A percentile compares a stretch with the other conserved stretches of the same genome.
Evolutionary conservation across 2,113 vertebrate genomes (phyloP).

Genomic region (Apistogramma diplotaenia): DNA sequence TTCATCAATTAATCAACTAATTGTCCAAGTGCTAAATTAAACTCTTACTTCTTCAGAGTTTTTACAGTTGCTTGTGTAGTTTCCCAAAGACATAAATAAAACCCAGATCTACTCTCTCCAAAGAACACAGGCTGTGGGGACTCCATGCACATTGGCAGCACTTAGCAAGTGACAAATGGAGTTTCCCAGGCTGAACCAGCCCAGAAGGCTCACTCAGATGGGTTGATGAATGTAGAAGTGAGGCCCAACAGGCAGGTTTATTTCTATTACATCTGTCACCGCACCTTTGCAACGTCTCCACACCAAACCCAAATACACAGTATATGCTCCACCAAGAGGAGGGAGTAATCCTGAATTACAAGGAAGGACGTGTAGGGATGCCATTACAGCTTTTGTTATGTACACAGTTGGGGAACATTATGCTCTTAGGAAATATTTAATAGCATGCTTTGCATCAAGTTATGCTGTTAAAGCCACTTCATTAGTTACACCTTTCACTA

Average conservation of each 20-base stretch:
- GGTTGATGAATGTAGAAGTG: constrained; percentile 89
- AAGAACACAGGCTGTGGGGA: constrained; percentile 43
- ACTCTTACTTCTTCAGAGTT: not conserved
- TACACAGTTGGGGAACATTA: not conserved
- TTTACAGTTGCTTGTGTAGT: constrained; percentile 12
- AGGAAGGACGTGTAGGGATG: not conserved
- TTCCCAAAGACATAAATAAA: constrained; percentile 60
- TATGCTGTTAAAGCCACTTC: not conserved
- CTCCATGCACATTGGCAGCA: constrained; percentile 57
- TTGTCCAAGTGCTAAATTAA: not conserved
- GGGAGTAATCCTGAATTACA: constrained; percentile 27
- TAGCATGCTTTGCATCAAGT: not conserved
- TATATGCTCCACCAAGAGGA: constrained; percentile 62
- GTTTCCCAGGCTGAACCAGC: constrained; percentile 63
- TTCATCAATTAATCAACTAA: not conserved
- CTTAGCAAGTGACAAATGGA: constrained; percentile 74
- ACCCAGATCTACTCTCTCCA: constrained; percentile 41
- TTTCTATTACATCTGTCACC: constrained; percentile 92
- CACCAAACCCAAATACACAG: constrained; percentile 77
- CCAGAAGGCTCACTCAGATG: constrained; percentile 81
- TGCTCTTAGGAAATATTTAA: not conserved
- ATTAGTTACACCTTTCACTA: not conserved
- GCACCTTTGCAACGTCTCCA: constrained; percentile 66
- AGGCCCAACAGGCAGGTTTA: constrained; percentile 87
- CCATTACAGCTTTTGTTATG: not conserved